A percentile compares a stretch with the other conserved stretches of the same genome.
These are phyloP conservation scores for Fragum whitleyi DNA, from an alignment of 2,888 invertebrate species.

Conservation along the genomic window DNA sequence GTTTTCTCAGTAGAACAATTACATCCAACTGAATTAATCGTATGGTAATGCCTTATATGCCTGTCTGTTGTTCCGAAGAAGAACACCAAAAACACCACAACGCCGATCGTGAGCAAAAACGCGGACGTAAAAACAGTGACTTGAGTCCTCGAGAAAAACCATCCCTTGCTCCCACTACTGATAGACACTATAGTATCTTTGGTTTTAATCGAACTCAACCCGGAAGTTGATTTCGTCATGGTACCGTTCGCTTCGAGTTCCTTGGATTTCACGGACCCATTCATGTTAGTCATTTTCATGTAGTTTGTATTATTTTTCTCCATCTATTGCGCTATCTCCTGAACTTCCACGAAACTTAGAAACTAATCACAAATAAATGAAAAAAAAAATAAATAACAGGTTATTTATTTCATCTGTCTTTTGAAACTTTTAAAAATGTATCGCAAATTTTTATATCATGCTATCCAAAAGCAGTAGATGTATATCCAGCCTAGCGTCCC, in stretches of 20 bases:
- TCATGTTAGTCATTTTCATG: constrained; percentile 7
- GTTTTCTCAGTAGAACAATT: constrained; percentile 1
- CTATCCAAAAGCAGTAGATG: no score
- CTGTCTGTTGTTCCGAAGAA: constrained; percentile 42
- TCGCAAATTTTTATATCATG: no score
- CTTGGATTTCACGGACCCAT: constrained; percentile 36
- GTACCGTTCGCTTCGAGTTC: constrained; percentile 38
- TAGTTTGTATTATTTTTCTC: background rate
- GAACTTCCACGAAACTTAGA: no score
- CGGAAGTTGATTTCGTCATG: constrained; percentile 54
- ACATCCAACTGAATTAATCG: background rate
- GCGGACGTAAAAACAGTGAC: constrained; percentile 61
- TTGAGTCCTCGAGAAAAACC: constrained; percentile 69
- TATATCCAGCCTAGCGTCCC: no score
- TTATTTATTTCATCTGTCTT: no score
- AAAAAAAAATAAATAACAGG: no score
- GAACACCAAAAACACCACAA: constrained; percentile 67
- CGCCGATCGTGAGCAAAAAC: constrained; percentile 61
- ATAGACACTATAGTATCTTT: constrained; percentile 68
- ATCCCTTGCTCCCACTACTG: constrained; percentile 57
- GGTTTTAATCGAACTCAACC: constrained; percentile 34
- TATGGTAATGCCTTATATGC: constrained; percentile 13
- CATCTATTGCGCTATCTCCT: background rate
- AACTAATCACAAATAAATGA: no score
- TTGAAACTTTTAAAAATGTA: no score